Conservation (phyloP, 37 sponge, comb jelly and placozoan genomes). For the Beroe ovata region DNA sequence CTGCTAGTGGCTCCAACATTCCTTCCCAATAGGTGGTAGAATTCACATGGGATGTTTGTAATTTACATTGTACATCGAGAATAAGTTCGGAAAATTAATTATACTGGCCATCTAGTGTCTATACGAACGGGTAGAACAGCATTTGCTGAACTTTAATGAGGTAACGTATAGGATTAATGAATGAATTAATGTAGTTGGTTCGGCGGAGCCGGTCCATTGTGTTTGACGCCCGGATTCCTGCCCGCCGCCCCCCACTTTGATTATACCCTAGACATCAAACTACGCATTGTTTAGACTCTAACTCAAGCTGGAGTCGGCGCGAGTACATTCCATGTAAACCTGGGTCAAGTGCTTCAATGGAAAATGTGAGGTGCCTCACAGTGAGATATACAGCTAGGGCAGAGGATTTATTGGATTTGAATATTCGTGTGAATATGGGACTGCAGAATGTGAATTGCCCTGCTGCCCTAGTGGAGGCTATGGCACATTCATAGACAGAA, state of each 20-base stretch:
- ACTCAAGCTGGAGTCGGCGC: background rate
- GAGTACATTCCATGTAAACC: background rate
- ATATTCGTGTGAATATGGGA: no score
- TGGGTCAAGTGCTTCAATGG: background rate
- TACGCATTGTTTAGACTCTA: background rate
- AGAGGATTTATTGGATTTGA: no score
- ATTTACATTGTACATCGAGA: background rate
- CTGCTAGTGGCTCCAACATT: no score
- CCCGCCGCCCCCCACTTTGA: background rate
- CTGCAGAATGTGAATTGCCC: no score
- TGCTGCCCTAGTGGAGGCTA: no score
- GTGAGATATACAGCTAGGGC: no score
- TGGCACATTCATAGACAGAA: no score
- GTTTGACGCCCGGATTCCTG: background rate
- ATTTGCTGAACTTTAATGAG: constrained; percentile 41
- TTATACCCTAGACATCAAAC: background rate
- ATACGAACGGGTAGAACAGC: background rate
- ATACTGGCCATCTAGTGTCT: constrained; percentile 37
- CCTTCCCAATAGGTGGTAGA: no score
- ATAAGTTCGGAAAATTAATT: constrained; percentile 1
- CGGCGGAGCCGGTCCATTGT: background rate
- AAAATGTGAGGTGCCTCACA: no score
- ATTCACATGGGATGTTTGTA: no score
- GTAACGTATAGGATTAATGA: constrained; percentile 2
- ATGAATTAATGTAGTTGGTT: constrained; percentile 35